phyloP scores from a whole-genome alignment of 2,113 vertebrate species.

The Anas platyrhynchos region DNA sequence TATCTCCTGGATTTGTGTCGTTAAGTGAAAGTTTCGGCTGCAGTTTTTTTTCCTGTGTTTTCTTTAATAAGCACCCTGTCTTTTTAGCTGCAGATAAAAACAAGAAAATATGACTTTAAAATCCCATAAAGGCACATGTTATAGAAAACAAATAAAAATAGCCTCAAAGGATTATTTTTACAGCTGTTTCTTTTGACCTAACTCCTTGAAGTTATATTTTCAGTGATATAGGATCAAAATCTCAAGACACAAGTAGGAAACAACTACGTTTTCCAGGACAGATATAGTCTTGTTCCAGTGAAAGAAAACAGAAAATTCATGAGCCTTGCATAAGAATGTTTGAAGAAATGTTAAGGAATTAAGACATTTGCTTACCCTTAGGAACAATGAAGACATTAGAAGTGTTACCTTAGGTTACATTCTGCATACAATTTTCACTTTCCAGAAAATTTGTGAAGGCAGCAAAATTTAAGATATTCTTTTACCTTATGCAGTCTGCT shows the following conservation, averaged over 20 bases:
- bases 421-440: not conserved
- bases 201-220: not conserved
- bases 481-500: not conserved
- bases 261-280: not conserved
- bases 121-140: not conserved
- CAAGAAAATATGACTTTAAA: not conserved
- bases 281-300: not conserved
- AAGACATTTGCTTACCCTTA: not conserved
- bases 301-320: not conserved
- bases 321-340: not conserved
- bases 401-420: not conserved
- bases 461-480: not conserved
- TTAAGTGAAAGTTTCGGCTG: not conserved
- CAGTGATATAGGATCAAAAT: not conserved
- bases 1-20: not conserved
- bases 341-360: not conserved
- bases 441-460: not conserved
- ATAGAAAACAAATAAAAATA: constrained; percentile 19
- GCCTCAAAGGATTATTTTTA: not conserved
- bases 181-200: not conserved
- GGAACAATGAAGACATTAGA: not conserved
- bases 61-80: not conserved
- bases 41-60: not conserved
- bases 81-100: not conserved
- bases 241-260: not conserved